Evolutionary conservation across 2,888 invertebrate species (phyloP).

Genomic region (Dromius quadrimaculatus): DNA sequence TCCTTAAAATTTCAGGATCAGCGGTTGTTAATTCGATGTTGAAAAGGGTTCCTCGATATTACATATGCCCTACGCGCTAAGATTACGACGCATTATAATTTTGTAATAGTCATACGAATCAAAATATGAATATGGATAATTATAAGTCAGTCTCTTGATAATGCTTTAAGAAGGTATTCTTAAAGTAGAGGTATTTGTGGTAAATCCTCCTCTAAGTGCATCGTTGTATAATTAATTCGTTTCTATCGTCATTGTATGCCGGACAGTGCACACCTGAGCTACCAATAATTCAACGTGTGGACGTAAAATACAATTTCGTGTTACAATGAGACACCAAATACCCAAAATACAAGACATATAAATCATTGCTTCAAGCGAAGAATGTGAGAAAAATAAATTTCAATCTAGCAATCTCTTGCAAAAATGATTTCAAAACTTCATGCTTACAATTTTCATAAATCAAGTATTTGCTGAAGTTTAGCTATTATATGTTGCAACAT

Average conservation of each 20-base stretch:
- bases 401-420: no score
- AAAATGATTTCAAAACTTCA: constrained; percentile 1
- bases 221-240: neutral
- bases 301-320: neutral
- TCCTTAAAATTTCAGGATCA: constrained; percentile 40
- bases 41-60: constrained; percentile 33
- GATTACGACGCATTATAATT: no score
- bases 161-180: no score
- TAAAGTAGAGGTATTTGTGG: no score
- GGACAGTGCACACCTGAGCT: neutral
- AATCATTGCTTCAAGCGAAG: no score
- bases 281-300: neutral
- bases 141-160: no score
- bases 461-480: constrained; percentile 1
- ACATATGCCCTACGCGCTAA: neutral
- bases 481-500: constrained; percentile 9
- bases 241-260: neutral
- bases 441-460: constrained; percentile 4
- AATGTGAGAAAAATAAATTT: no score
- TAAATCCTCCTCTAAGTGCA: neutral
- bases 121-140: no score
- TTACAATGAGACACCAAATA: neutral
- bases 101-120: no score
- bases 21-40: constrained; percentile 25
- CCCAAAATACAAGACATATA: no score